phyloP scores from a whole-genome alignment of 2,888 invertebrate species.

The Epinotia bilunana region DNA sequence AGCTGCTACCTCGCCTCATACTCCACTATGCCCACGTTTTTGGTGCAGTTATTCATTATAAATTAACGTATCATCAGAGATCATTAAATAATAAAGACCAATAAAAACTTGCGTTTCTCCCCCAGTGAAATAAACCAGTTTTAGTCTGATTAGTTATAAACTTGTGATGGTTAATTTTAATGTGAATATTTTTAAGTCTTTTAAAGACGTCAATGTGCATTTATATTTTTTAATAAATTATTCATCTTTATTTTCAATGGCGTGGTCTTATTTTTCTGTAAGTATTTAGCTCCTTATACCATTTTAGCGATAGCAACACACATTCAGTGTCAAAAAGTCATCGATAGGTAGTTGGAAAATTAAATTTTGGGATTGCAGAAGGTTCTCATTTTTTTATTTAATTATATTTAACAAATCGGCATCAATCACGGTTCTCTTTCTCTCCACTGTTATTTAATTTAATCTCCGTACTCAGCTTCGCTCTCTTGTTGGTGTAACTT shows the following conservation, averaged over 20 bases:
- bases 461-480: conserved; percentile 48
- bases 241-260: not conserved
- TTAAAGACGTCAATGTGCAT: conserved; percentile 20
- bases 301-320: too few relatives aligned
- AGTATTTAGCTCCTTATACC: too few relatives aligned
- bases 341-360: too few relatives aligned
- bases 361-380: too few relatives aligned
- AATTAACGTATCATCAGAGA: not conserved
- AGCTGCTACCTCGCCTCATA: not conserved
- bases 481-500: conserved; percentile 61
- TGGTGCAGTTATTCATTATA: not conserved
- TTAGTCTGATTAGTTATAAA: not conserved
- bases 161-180: conserved; percentile 17
- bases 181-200: conserved; percentile 21
- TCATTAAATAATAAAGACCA: not conserved
- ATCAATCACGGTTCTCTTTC: not conserved
- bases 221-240: conserved; percentile 23
- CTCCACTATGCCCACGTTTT: not conserved
- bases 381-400: not conserved
- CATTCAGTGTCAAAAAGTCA: too few relatives aligned
- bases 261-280: not conserved
- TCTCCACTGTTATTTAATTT: conserved; percentile 23
- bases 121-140: not conserved
- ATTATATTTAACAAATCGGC: not conserved
- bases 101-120: not conserved